These are phyloP conservation scores for Seladonia tumulorum DNA, from an alignment of 2,888 invertebrate species.

Conservation along the genomic window DNA sequence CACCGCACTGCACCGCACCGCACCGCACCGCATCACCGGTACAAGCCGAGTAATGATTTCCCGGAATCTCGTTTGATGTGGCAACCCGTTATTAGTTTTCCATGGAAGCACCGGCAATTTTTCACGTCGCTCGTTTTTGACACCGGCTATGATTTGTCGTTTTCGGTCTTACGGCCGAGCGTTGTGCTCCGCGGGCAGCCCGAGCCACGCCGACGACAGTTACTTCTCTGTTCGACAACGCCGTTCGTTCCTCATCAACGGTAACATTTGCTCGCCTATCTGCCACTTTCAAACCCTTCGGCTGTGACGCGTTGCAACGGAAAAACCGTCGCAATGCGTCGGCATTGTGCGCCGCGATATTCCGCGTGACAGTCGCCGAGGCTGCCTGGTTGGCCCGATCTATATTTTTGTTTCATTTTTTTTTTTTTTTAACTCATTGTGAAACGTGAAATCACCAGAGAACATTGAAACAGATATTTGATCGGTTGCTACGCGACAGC, in stretches of 20 bases:
- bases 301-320: neutral
- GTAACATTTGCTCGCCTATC: neutral
- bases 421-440: neutral
- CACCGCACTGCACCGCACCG: neutral
- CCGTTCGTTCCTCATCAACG: neutral
- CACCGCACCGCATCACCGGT: conserved; percentile 19
- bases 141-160: conserved; percentile 19
- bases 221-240: neutral
- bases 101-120: conserved; percentile 71
- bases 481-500: neutral
- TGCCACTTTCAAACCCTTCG: neutral
- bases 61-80: conserved; percentile 76
- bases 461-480: neutral
- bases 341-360: neutral
- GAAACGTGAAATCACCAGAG: neutral
- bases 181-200: neutral
- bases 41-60: conserved; percentile 75
- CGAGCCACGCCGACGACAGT: neutral
- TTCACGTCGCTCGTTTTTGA: conserved; percentile 68
- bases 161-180: neutral
- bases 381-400: neutral
- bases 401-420: too few relatives aligned
- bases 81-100: conserved; percentile 76
- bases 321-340: conserved; percentile 1
- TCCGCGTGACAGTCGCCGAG: neutral